Conservation (phyloP, 2,797 vertebrate genomes). For the Thaleichthys pacificus region DNA sequence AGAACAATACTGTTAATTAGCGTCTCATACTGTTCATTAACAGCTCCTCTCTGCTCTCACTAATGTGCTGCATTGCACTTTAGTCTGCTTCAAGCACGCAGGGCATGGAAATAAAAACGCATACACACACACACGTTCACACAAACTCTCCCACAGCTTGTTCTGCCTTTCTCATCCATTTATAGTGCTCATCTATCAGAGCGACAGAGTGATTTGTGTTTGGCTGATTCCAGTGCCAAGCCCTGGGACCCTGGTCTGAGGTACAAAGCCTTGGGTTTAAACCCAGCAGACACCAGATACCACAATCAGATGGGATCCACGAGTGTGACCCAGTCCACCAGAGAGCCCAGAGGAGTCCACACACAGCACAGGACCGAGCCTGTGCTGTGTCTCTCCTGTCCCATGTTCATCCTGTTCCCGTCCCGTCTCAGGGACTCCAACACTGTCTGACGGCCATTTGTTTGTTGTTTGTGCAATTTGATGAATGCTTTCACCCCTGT, state of each 20-base stretch:
- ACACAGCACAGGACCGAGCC: too few relatives aligned
- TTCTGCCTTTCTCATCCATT: constrained; percentile 17
- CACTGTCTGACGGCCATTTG: constrained; percentile 29
- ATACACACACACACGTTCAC: constrained; percentile 4
- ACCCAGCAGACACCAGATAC: too few relatives aligned
- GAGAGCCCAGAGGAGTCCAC: too few relatives aligned
- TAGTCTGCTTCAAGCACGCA: constrained; percentile 46
- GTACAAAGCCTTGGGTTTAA: too few relatives aligned
- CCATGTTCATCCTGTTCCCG: neutral
- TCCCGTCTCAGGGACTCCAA: neutral
- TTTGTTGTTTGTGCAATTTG: constrained; percentile 22
- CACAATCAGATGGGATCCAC: too few relatives aligned
- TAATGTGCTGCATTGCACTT: constrained; percentile 54
- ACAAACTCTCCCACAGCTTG: neutral
- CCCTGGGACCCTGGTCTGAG: too few relatives aligned
- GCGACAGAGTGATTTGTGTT: neutral
- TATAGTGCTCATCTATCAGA: constrained; percentile 19
- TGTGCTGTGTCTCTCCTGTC: too few relatives aligned
- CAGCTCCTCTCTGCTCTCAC: constrained; percentile 41
- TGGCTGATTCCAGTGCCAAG: neutral
- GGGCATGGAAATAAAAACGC: neutral
- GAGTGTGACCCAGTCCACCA: too few relatives aligned
- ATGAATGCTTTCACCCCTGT: constrained; percentile 25
- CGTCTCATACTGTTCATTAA: constrained; percentile 59
- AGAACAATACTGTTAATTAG: constrained; percentile 69